Base-by-base conservation (phyloP, 2,888 invertebrate species). In the Muschampia plurimacula region DNA sequence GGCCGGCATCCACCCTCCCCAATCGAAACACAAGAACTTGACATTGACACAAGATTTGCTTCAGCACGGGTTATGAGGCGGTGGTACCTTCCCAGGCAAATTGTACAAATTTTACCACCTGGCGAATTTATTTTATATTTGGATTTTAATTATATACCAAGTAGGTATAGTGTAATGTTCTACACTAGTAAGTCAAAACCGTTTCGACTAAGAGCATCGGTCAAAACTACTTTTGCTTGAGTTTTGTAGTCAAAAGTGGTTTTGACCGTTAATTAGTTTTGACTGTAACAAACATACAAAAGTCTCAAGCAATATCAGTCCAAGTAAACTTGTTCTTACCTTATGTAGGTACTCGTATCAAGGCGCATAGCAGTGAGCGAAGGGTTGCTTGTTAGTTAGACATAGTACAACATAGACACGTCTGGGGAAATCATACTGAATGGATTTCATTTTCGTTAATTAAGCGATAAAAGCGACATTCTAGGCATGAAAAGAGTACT, bases 331-430 rank as follows among this genome's bases (percentile, higher is more conserved):
- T 13, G 12, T 88, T 83, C 87, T 88, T 90, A 89, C 89, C 90
- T 89, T 86, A 89, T 88, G 22, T 22, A 22, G 22, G 22, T 22
- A 22, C 22, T 22, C 22, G 84, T 90, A 89, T 84, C 81, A 83
- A 86, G 84, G 82, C 82, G 83, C 83, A 72, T 84, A 84, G 87
- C 84, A 83, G 85, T 77, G 79, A 80, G 85, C 86, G 86, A 87
- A 86, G 88, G 87, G 91, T 88, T 85, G 85, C 86, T 89, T 28
- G 57, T 57, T 91, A 90, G 89, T 89, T 90, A 90, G 89, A 86
- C 85, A 82, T 81, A 79, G 82, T 74, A 73, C 63, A 75, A 71
- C 74, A 64, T 82, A 85, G 89, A 87, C 71, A 78, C 69, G 52
- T 67, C 70, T 36, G 63, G 63, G 73, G 52, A 74, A 63, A 74